Base-by-base conservation (phyloP, 2,113 vertebrate genomes). In the Uropsilus gracilis region DNA sequence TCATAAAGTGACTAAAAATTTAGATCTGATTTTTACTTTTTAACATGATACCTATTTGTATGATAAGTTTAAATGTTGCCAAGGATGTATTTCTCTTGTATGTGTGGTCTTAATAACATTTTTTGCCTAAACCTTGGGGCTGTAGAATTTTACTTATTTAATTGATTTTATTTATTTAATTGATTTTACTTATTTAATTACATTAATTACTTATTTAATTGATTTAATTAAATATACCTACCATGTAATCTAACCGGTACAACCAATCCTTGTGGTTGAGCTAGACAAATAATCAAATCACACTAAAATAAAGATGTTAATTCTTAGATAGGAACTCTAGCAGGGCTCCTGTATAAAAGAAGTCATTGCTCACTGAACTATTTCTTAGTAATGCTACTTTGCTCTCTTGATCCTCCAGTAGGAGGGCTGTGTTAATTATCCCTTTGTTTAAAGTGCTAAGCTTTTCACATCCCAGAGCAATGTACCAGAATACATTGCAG, bases 1-100 rank as follows among this genome's bases (percentile, higher is more conserved):
- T 22, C 22, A 55, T 55, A 55, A 55, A 50, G 11, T 50, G n/a
- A n/a, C n/a, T 83, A 59, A 93, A 86, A 39, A 37, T 68, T 26
- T 84, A 69, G 63, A 64, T 61, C 26, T 1, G 3, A 66, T 91
- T 91, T 91, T 94, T 10, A 88, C 59, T 75, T 75, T 87, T 57
- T 85, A 84, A 94, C 6, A 59, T 85, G 78, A 84, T n/a, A 42
- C 44, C 59, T 81, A 13, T 71, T 86, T 90, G 63, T n/a, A 81
- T 24, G 20, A 76, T 24, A 86, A 61, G 57, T 66, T 42, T 73
- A 89, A 86, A 20, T 96, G 44, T 32, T 48, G 16, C 17, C 69
- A 87, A 72, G 86, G 39, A 69, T 63, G 2, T 66, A 8, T 77
- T 76, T 61, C 39, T 91, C 16, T 93, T 88, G n/a, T 16, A 26